Conservation (phyloP, 1,140 invertebrate species). For the Drosophila murphyi region DNA sequence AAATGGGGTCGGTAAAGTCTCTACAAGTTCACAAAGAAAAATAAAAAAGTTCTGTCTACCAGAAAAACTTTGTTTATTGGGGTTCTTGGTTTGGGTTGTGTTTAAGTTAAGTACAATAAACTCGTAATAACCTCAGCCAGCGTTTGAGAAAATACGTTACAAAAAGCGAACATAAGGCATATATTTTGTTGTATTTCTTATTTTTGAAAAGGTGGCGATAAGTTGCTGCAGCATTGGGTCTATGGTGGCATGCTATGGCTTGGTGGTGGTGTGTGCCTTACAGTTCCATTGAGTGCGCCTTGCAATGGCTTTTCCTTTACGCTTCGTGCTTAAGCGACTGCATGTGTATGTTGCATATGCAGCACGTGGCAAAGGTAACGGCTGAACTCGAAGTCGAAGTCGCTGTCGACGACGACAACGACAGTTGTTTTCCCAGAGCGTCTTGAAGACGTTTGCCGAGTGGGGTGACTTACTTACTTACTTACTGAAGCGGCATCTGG, state of each 20-base stretch:
- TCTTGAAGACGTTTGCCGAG: slow-evolving; percentile 69
- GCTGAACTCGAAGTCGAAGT: slow-evolving; percentile 30
- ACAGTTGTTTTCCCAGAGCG: slow-evolving; percentile 80
- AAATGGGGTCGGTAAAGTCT: no score
- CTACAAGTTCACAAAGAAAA: no score
- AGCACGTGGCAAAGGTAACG: slow-evolving; percentile 65
- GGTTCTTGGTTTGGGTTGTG: background rate
- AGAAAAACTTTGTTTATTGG: background rate
- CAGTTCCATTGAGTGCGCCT: slow-evolving; percentile 70
- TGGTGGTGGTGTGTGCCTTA: slow-evolving; percentile 55
- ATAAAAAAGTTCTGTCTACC: background rate
- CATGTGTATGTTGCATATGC: background rate
- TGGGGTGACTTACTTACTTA: slow-evolving; percentile 68
- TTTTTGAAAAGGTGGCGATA: slow-evolving; percentile 31
- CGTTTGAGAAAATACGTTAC: slow-evolving; percentile 64
- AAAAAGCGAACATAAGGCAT: slow-evolving; percentile 29
- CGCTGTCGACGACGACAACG: slow-evolving; percentile 55
- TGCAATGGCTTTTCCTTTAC: slow-evolving; percentile 34
- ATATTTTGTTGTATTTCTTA: background rate
- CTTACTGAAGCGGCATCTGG: slow-evolving; percentile 52
- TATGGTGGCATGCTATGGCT: background rate
- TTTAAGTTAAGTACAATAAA: background rate
- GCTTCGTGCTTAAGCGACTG: slow-evolving; percentile 22
- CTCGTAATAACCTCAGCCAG: background rate
- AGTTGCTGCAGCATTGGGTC: background rate